Base-by-base conservation (phyloP, 2,113 vertebrate species). In the Oncorhynchus masou region DNA sequence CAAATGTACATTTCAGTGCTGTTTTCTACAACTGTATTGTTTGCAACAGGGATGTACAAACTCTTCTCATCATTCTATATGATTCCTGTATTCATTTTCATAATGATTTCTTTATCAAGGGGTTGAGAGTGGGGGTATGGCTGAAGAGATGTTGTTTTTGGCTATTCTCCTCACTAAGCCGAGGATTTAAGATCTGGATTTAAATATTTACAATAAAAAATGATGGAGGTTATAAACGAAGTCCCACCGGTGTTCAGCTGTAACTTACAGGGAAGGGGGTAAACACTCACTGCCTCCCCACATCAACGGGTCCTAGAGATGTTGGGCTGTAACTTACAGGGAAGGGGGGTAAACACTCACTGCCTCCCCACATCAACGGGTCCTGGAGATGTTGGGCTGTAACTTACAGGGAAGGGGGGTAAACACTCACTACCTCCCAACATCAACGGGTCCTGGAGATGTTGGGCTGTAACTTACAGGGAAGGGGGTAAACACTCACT, bases 181-280 rank as follows among this genome's bases (percentile, higher is more conserved):
- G 68, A 92, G 94, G 95, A 94, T 95, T 97, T 97, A 94, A 91
- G 90, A 95, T 95, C 93, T 95, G 95, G 94, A 96, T 98, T 98
- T 97, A 95, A 96, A 97, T 96, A 97, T 97, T 96, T 96, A 98
- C 95, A 94, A 95, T 95, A 94, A 94, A 95, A 96, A 96, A 97
- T 97, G 97, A 97, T 96, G 94, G 95, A 94, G 94, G 95, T 96
- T 96, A 95, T 96, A 96, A 91, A 92, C 91, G 90, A 93, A 89
- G 87, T 92, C 89, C 82, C 84, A 68, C 78, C 86, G 87, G 87
- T 90, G 89, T 85, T 77, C 74, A 83, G 88, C 85, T 90, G 87
- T 91, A 88, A 90, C 85, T 91, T 91, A 87, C 86, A 88, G 81
- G 34, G n/a, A 7, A 39, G 39, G 83, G 83, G 84, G 27, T 88